Evolutionary conservation across 2,888 invertebrate genomes (phyloP).

Genomic region (Eristalis arbustorum): DNA sequence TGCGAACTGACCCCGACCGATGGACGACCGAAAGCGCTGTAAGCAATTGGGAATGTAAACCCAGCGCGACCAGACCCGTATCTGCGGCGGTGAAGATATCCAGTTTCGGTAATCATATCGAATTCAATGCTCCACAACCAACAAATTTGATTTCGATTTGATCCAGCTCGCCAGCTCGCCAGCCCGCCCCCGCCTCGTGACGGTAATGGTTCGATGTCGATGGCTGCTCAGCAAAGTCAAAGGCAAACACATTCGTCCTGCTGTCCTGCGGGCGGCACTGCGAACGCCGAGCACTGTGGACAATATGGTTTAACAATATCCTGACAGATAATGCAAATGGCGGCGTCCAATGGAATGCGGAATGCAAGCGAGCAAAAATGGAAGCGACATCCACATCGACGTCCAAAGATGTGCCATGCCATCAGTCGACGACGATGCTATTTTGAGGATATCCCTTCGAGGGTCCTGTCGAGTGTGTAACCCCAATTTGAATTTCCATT

Average conservation of each 20-base stretch:
- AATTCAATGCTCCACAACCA: slow-evolving; percentile 56
- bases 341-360: slow-evolving; percentile 44
- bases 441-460: slow-evolving; percentile 49
- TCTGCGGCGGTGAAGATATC: slow-evolving; percentile 23
- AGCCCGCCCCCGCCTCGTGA: not conserved
- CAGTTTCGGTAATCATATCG: slow-evolving; percentile 66
- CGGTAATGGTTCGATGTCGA: slow-evolving; percentile 27
- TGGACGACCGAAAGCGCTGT: slow-evolving; percentile 7
- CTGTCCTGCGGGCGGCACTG: slow-evolving; percentile 5
- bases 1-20: not conserved
- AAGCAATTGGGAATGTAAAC: slow-evolving; percentile 53
- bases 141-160: slow-evolving; percentile 66
- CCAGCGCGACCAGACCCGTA: slow-evolving; percentile 5
- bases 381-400: not conserved
- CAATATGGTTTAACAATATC: slow-evolving; percentile 50
- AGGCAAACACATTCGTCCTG: slow-evolving; percentile 7
- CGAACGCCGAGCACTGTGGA: not conserved
- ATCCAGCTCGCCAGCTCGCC: too few relatives aligned
- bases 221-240: slow-evolving; percentile 3
- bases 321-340: slow-evolving; percentile 66
- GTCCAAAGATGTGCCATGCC: not conserved
- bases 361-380: slow-evolving; percentile 62
- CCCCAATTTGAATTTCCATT: slow-evolving; percentile 65
- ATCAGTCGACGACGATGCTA: slow-evolving; percentile 37
- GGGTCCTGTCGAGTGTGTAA: slow-evolving; percentile 60